A percentile compares a stretch with the other conserved stretches of the same genome.
Conservation (phyloP, 1,140 invertebrate genomes). For the Temnothorax longispinosus region DNA sequence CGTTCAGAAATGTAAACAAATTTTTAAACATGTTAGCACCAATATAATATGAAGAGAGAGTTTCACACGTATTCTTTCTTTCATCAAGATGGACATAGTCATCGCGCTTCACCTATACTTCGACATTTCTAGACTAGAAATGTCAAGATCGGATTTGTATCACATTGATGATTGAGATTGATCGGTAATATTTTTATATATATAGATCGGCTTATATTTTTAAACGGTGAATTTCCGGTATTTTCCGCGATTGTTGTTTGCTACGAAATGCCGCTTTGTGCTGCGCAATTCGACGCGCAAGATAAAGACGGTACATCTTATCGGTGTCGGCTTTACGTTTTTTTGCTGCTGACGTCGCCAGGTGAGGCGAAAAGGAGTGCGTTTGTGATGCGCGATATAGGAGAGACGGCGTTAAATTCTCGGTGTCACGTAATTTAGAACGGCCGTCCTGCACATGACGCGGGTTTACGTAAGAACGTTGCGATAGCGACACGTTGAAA, state of each 20-base stretch:
- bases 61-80: background rate
- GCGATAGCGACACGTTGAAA: constrained; percentile 19
- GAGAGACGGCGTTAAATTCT: constrained; percentile 26
- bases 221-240: background rate
- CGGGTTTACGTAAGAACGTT: constrained; percentile 34
- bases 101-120: too few species aligned
- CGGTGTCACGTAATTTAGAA: constrained; percentile 29
- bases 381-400: background rate
- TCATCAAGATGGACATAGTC: background rate
- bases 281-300: background rate
- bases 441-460: constrained; percentile 8
- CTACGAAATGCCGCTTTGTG: background rate
- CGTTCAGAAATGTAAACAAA: background rate
- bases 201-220: background rate
- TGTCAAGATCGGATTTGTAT: background rate
- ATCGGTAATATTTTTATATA: too few species aligned
- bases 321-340: background rate
- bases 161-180: background rate
- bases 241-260: background rate
- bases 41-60: background rate
- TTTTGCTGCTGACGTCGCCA: background rate
- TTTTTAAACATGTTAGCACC: background rate
- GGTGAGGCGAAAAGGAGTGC: background rate
- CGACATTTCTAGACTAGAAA: background rate
- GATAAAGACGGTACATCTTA: background rate